phyloP scores from a whole-genome alignment of 2,888 invertebrate species.

The Parnassius orleans region DNA sequence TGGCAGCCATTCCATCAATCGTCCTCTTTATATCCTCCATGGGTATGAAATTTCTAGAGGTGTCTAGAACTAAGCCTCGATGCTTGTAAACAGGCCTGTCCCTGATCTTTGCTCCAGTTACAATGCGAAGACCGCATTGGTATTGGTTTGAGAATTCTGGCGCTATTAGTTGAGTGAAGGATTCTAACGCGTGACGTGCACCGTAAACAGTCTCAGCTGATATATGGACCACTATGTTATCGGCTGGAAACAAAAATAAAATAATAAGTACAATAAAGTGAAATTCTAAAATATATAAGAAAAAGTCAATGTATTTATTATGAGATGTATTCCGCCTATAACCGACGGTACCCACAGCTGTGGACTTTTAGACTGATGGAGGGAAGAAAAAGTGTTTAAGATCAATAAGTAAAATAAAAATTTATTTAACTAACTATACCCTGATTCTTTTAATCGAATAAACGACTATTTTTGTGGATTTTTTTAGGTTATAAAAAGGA shows the following conservation, averaged over 20 bases:
- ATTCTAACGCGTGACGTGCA: slow-evolving; percentile 88
- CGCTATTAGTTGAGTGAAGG: slow-evolving; percentile 85
- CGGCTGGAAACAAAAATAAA: slow-evolving; percentile 51
- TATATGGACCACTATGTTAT: slow-evolving; percentile 76
- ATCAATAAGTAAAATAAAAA: no score
- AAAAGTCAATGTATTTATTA: no score
- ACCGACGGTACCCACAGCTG: no score
- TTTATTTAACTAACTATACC: no score
- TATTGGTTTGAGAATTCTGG: slow-evolving; percentile 44
- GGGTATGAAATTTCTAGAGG: slow-evolving; percentile 92
- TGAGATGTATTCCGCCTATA: no score
- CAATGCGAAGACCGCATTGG: slow-evolving; percentile 80
- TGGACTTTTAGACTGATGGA: no score
- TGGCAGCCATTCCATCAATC: slow-evolving; percentile 92
- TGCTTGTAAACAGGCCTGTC: slow-evolving; percentile 92
- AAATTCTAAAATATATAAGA: no score
- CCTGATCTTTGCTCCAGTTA: slow-evolving; percentile 82
- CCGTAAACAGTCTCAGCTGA: slow-evolving; percentile 84
- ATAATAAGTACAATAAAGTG: no score
- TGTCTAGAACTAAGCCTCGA: slow-evolving; percentile 93
- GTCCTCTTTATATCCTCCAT: slow-evolving; percentile 84
- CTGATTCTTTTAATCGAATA: no score
- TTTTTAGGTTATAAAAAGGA: no score
- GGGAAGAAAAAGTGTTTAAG: no score
- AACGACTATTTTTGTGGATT: no score